Evolutionary conservation across 2,888 invertebrate genomes (phyloP), one percentile per base, ranked within the genome.

Genomic region (Hydriomena furcata): DNA sequence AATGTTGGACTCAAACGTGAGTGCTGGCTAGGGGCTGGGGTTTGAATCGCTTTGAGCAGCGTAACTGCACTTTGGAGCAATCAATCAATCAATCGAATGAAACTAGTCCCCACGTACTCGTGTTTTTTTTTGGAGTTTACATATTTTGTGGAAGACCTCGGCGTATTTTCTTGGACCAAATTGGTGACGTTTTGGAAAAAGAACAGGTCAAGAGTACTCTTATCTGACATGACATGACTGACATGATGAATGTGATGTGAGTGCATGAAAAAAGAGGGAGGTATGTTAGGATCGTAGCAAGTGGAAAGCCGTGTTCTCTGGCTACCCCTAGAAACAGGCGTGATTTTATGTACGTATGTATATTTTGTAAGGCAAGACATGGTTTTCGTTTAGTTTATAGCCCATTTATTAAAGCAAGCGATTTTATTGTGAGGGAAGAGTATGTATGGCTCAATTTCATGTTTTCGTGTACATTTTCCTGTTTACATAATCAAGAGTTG

Each of bases 81-180:
- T 54, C 53, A 55, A 54, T 58, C 60, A 60, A 57, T 55, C 51
- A 42, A 52, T 47, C 41, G 50, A 49, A 46, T 38, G 27, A n/a
- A 44, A 53, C 47, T 41, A 11, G 28, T 28, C 35, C 34, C 34
- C 17, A n/a, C n/a, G n/a, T n/a, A n/a, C n/a, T n/a, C n/a, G n/a
- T n/a, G n/a, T n/a, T n/a, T n/a, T n/a, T n/a, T n/a, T n/a, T n/a
- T n/a, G n/a, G n/a, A n/a, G n/a, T n/a, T n/a, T n/a, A n/a, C n/a
- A n/a, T n/a, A n/a, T n/a, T n/a, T n/a, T n/a, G n/a, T n/a, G n/a
- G n/a, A n/a, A n/a, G n/a, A n/a, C n/a, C n/a, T n/a, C n/a, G n/a
- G n/a, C n/a, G n/a, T n/a, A n/a, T n/a, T n/a, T n/a, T n/a, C n/a
- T n/a, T n/a, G n/a, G n/a, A n/a, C n/a, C n/a, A n/a, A n/a, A n/a